Evolutionary conservation across 2,797 vertebrate genomes (phyloP).

Genomic region (Cossypha heuglini): DNA sequence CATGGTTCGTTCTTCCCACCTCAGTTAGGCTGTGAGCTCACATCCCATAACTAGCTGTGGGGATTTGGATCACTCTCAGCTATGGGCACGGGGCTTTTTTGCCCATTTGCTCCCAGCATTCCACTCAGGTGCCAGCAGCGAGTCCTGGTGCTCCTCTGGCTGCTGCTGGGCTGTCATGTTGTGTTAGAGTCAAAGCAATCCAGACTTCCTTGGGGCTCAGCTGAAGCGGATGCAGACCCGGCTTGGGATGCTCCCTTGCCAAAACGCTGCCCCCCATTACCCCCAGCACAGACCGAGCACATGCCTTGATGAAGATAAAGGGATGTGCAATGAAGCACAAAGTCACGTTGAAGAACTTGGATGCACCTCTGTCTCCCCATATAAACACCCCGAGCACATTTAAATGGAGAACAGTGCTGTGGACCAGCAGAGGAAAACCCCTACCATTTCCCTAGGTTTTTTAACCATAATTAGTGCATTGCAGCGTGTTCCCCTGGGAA

Average conservation of each 20-base stretch:
- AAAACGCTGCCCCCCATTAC: neutral
- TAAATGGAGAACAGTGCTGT: neutral
- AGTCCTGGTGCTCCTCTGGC: neutral
- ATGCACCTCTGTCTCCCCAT: rapidly evolving
- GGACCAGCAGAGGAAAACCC: neutral
- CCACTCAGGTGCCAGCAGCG: neutral
- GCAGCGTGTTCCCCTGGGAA: neutral
- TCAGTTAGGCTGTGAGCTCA: rapidly evolving
- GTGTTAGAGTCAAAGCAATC: neutral
- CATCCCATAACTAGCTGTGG: rapidly evolving
- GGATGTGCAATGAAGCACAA: neutral
- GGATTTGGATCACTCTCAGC: neutral
- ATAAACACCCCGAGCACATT: rapidly evolving
- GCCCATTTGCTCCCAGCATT: neutral
- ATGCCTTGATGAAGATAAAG: neutral
- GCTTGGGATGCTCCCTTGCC: neutral
- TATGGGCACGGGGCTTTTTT: rapidly evolving
- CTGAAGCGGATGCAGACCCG: neutral
- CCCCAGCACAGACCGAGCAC: rapidly evolving
- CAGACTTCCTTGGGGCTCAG: neutral
- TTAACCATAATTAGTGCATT: neutral
- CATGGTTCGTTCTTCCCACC: neutral
- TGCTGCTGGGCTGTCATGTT: conserved; percentile 14
- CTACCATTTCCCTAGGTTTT: rapidly evolving
- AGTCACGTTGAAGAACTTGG: rapidly evolving